phyloP scores from a whole-genome alignment of 1,140 invertebrate genomes.

The Chironomus tepperi region DNA sequence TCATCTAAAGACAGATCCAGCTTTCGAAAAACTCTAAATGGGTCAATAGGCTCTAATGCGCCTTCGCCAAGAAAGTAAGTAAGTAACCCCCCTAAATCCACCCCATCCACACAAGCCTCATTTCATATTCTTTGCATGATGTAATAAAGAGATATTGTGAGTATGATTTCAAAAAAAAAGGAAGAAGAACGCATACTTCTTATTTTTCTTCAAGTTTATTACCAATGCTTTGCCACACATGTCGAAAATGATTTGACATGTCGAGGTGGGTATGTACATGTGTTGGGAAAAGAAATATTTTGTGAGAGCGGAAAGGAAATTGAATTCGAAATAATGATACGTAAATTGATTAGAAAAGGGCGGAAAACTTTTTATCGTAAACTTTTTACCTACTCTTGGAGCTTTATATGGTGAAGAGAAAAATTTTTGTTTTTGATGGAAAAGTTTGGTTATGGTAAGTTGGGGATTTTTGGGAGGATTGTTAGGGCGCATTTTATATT shows the following conservation, averaged over 20 bases:
- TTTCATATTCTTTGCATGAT: no score
- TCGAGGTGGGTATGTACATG: not conserved
- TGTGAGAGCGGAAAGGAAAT: not conserved
- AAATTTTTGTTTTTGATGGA: no score
- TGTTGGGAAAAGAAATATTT: not conserved
- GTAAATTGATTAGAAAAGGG: constrained; percentile 18
- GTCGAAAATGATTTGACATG: constrained; percentile 13
- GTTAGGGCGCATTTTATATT: no score
- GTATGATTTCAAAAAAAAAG: not conserved
- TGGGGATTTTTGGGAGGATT: no score
- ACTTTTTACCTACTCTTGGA: not conserved
- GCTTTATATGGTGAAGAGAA: not conserved
- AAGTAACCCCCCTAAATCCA: no score
- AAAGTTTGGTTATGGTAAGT: no score
- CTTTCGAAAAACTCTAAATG: no score
- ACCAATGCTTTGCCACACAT: not conserved
- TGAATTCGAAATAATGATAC: constrained; percentile 24
- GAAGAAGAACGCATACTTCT: no score
- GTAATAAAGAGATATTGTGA: not conserved
- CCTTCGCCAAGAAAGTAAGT: no score
- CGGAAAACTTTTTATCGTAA: not conserved
- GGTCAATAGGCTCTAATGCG: no score
- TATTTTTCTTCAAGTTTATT: not conserved
- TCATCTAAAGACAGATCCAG: no score
- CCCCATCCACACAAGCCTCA: no score